Conservation (phyloP, 2,113 vertebrate genomes). For the Catharus minimus region DNA sequence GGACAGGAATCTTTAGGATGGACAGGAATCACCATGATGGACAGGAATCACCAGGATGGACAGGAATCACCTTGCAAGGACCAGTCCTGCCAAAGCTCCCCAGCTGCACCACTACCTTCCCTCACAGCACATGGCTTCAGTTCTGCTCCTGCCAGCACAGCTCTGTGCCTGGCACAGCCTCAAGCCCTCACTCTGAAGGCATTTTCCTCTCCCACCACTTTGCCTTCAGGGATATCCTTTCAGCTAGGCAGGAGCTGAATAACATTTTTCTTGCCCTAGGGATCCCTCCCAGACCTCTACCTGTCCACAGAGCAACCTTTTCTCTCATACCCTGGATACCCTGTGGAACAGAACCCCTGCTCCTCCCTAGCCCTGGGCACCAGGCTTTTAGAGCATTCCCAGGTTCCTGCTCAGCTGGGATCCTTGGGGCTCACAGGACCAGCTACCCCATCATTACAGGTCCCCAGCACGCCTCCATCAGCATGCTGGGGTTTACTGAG, state of each 20-base stretch:
- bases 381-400: background rate
- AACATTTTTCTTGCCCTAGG: background rate
- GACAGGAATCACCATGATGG: background rate
- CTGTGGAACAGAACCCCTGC: rapidly evolving
- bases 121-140: rapidly evolving
- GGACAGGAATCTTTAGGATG: background rate
- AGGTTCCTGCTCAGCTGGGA: background rate
- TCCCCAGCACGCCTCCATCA: background rate
- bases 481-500: background rate
- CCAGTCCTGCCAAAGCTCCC: background rate
- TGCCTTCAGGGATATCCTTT: background rate
- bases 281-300: background rate
- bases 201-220: background rate
- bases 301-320: background rate
- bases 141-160: background rate
- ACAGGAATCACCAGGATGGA: background rate
- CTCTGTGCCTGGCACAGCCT: background rate
- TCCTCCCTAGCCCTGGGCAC: rapidly evolving
- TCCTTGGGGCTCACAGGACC: background rate
- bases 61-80: background rate
- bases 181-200: background rate
- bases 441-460: background rate
- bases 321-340: rapidly evolving
- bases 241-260: background rate
- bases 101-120: background rate